These are phyloP conservation scores for Telmatochromis sp. DNA, from an alignment of 2,113 vertebrate genomes.

Conservation along the genomic window DNA sequence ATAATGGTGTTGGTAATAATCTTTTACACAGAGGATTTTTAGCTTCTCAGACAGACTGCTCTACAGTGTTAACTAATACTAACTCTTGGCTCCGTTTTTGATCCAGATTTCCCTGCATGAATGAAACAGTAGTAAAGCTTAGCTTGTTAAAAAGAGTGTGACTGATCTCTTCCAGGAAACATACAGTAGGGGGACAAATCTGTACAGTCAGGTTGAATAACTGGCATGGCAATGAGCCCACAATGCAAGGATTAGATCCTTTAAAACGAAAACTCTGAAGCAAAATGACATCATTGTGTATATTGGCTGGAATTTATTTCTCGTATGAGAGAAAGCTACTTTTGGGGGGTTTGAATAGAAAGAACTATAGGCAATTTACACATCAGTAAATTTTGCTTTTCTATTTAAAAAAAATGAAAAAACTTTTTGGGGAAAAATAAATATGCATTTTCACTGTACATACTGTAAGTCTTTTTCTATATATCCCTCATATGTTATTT, in stretches of 20 bases:
- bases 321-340: neutral
- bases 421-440: neutral
- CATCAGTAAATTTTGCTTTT: neutral
- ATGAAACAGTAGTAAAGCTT: constrained; percentile 52
- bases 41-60: constrained; percentile 36
- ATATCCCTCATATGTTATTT: neutral
- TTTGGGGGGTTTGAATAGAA: neutral
- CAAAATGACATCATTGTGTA: neutral
- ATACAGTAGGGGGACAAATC: constrained; percentile 4
- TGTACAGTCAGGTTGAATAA: neutral
- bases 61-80: constrained; percentile 47
- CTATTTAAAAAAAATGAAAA: neutral
- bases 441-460: neutral
- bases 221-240: neutral
- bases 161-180: constrained; percentile 25
- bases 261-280: neutral
- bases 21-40: constrained; percentile 30
- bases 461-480: neutral
- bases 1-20: constrained; percentile 29
- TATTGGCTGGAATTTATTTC: neutral
- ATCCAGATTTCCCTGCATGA: constrained; percentile 54
- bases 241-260: constrained; percentile 14
- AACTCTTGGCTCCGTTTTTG: constrained; percentile 25
- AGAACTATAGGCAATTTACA: neutral
- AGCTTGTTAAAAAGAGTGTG: constrained; percentile 41